These are phyloP conservation scores for Saccostrea echinata DNA, from an alignment of 1,140 invertebrate species.

Conservation along the genomic window DNA sequence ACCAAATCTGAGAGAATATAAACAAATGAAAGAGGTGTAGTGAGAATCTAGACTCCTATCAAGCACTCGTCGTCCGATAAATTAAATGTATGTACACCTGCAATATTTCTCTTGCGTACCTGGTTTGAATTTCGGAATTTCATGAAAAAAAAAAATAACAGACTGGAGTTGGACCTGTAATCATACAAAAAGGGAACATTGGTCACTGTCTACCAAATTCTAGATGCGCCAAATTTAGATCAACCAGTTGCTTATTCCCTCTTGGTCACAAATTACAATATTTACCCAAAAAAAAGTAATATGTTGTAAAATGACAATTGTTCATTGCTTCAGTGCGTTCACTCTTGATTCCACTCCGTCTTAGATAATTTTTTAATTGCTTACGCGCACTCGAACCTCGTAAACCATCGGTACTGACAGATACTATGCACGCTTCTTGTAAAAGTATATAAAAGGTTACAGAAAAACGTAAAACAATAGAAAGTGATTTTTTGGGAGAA, in stretches of 20 bases:
- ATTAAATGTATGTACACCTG: conserved; percentile 27
- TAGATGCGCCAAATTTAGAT: background rate
- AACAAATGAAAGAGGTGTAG: conserved; percentile 31
- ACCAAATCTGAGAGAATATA: conserved; percentile 34
- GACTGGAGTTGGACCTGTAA: background rate
- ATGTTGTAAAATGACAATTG: background rate
- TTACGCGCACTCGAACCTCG: background rate
- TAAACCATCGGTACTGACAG: background rate
- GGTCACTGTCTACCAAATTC: background rate
- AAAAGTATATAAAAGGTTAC: background rate
- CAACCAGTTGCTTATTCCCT: background rate
- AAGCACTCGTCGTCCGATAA: background rate
- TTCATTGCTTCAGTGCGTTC: background rate
- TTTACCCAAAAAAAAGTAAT: no score
- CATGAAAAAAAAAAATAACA: background rate
- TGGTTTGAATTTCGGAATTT: background rate
- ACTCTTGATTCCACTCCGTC: background rate
- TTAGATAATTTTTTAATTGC: background rate
- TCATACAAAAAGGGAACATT: background rate
- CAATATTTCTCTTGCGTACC: conserved; percentile 7
- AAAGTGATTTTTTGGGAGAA: background rate
- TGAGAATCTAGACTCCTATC: background rate
- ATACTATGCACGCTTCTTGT: background rate
- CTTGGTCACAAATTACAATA: background rate
- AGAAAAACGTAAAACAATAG: background rate